phyloP scores from a whole-genome alignment of 2,888 invertebrate genomes.

The Lottia scabra region DNA sequence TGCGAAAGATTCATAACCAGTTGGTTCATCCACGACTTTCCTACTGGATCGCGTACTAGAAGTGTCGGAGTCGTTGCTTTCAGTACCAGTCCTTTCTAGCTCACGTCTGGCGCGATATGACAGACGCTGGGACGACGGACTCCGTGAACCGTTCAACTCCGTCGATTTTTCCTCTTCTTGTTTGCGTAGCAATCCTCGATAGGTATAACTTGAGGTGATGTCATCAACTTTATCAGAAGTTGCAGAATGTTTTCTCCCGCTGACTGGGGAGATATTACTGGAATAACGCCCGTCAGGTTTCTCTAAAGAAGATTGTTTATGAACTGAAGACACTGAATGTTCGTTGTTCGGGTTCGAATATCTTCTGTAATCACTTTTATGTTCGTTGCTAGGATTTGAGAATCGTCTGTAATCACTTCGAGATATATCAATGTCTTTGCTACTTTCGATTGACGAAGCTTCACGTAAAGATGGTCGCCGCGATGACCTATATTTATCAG shows the following conservation, averaged over 20 bases:
- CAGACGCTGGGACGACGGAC: neutral
- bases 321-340: neutral
- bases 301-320: neutral
- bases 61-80: neutral
- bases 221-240: neutral
- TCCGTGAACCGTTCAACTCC: neutral
- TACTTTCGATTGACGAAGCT: neutral
- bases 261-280: no score
- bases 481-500: neutral
- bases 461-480: neutral
- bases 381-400: neutral
- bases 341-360: neutral
- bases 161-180: neutral
- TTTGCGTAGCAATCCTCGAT: neutral
- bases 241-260: no score
- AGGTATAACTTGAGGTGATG: neutral
- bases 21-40: neutral
- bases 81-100: neutral
- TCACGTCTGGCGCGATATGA: neutral
- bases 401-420: neutral
- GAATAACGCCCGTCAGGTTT: neutral
- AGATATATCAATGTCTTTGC: neutral
- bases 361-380: no score
- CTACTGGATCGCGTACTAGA: neutral
- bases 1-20: neutral